Evolutionary conservation across 2,797 vertebrate species (phyloP), one percentile per base, ranked within the genome.

Genomic region (Platyrinchus mystaceus): DNA sequence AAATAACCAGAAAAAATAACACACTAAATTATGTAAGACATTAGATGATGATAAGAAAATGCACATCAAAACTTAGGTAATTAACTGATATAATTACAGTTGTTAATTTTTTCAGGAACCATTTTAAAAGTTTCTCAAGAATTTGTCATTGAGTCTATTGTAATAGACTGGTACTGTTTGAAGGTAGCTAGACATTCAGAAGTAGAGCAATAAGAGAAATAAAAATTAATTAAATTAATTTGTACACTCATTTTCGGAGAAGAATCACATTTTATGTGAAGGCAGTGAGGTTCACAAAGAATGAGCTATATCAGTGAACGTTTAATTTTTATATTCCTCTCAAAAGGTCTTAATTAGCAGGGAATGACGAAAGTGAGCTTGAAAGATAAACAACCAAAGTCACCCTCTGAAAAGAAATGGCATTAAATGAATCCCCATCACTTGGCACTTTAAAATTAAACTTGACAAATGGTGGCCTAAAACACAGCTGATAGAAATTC

Each of bases 281-380:
- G 68, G 34, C 47, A 84, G 55, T 88, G 83, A 92, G n/a, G 41
- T 90, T 87, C 46, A 82, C 55, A 76, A 90, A 91, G 73, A 94
- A 73, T 69, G 82, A 91, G 26, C n/a, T n/a, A 32, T 89, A 90
- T 59, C 80, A 66, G 73, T 50, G 62, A 62, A 89, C 80, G 53
- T 66, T 90, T 87, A 89, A 94, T 94, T 94, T 95, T 94, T 85
- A 83, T 87, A 84, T 78, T 86, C 36, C 30, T 83, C 89, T 94
- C 53, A 75, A 94, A 96, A 91, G 60, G 66, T 92, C 78, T 95
- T 82, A 93, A 94, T 95, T 96, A 95, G 4, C 28, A 80, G 24
- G 30, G 36, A 90, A 83, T 58, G 41, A 89, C 87, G 46, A 92
- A 90, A 96, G 53, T 36, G 60, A 95, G 55, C 50, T 87, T 91